Conservation (phyloP, 2,888 invertebrate genomes). For the Nomada hirtipes region DNA sequence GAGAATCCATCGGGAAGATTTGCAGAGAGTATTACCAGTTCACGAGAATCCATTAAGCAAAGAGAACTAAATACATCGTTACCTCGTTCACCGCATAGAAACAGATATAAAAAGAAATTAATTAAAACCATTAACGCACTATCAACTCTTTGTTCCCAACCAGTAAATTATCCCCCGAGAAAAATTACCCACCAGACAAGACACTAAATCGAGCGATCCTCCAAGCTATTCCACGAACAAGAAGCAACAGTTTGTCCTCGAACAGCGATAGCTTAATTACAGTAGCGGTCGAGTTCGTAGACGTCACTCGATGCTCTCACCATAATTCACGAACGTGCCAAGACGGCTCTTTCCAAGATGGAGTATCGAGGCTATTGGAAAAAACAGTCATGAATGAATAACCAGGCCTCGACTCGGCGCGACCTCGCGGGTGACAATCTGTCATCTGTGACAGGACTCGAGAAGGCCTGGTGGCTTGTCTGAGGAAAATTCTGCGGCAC, state of each 20-base stretch:
- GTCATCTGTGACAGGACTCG: constrained; percentile 51
- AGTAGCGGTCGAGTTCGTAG: background rate
- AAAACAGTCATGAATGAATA: constrained; percentile 20
- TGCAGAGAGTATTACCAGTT: too few species aligned
- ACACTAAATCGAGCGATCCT: background rate
- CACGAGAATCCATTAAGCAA: too few species aligned
- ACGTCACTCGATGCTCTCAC: constrained; percentile 15
- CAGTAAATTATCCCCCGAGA: background rate
- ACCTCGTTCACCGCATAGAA: background rate
- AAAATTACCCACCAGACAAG: background rate
- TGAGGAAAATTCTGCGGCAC: constrained; percentile 42
- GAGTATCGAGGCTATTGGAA: background rate
- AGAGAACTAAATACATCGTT: too few species aligned
- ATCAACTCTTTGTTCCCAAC: too few species aligned
- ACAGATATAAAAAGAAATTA: background rate
- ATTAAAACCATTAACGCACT: too few species aligned
- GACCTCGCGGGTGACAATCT: constrained; percentile 49
- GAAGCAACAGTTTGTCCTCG: constrained; percentile 48
- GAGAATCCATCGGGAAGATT: too few species aligned
- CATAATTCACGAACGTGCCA: constrained; percentile 36
- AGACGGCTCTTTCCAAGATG: background rate
- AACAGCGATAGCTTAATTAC: constrained; percentile 43
- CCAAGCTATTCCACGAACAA: background rate
- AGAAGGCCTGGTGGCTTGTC: constrained; percentile 2
- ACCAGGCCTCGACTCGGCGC: background rate